Percentiles rank a stretch among this genome's conserved stretches.
phyloP scores from a whole-genome alignment of 2,113 vertebrate genomes.

The Thamnophis sirtalis region DNA sequence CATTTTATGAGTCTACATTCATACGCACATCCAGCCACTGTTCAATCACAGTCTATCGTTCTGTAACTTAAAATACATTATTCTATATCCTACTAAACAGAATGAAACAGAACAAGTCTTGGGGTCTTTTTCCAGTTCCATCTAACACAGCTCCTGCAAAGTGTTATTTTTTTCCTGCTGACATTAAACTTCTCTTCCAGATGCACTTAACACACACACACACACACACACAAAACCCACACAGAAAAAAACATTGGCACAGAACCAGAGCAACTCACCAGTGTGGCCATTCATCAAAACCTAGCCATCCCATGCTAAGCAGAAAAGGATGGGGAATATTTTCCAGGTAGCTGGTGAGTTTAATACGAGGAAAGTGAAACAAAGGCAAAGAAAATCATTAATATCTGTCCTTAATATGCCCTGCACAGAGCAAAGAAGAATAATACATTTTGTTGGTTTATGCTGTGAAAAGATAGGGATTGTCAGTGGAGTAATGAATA shows the following conservation, averaged over 20 bases:
- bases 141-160: neutral
- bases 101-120: neutral
- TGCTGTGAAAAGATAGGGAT: neutral
- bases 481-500: neutral
- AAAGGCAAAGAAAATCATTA: neutral
- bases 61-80: neutral
- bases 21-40: neutral
- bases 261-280: neutral
- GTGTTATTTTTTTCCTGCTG: neutral
- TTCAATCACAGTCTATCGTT: neutral
- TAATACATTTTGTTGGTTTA: neutral
- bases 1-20: neutral
- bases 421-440: neutral
- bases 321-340: neutral
- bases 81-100: neutral
- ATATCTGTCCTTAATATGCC: neutral
- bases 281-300: neutral
- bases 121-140: neutral
- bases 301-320: neutral
- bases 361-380: neutral
- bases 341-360: neutral
- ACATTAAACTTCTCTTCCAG: neutral
- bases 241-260: neutral
- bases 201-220: neutral
- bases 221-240: no score